A percentile compares a stretch with the other conserved stretches of the same genome.
These are phyloP conservation scores for Leucosticte australis DNA, from an alignment of 2,113 vertebrate genomes.

Conservation along the genomic window DNA sequence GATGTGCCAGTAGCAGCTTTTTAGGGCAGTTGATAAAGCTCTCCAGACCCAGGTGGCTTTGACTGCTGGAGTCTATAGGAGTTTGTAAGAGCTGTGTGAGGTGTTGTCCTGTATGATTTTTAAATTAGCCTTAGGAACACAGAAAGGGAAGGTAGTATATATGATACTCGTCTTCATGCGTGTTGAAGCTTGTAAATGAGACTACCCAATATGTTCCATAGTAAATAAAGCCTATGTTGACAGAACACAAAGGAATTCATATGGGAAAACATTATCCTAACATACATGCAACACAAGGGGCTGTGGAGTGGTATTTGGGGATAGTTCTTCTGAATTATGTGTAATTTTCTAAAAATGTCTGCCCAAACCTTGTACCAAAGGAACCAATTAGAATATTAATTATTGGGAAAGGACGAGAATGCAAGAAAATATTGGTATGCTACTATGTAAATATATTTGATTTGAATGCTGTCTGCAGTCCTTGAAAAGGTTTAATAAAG, in stretches of 20 bases:
- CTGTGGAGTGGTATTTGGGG: background rate
- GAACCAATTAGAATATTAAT: background rate
- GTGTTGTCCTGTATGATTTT: background rate
- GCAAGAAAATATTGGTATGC: background rate
- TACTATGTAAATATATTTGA: background rate
- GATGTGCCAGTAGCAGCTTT: background rate
- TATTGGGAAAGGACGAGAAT: background rate
- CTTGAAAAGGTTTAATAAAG: background rate
- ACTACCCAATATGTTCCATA: background rate
- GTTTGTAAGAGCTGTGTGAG: background rate
- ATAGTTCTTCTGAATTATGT: background rate
- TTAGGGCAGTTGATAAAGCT: background rate
- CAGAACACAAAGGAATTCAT: background rate
- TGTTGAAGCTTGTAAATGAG: background rate
- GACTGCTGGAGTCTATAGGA: background rate
- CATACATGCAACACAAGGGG: rapidly evolving
- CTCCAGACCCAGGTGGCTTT: rapidly evolving
- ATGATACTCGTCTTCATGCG: background rate
- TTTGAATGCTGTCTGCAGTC: background rate
- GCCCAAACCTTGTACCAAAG: background rate
- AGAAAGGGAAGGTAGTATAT: background rate
- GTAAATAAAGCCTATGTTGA: background rate
- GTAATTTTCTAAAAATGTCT: background rate
- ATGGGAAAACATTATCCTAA: background rate
- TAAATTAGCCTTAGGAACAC: background rate